Evolutionary conservation across 1,140 invertebrate genomes (phyloP).

Genomic region (Galendromus occidentalis): DNA sequence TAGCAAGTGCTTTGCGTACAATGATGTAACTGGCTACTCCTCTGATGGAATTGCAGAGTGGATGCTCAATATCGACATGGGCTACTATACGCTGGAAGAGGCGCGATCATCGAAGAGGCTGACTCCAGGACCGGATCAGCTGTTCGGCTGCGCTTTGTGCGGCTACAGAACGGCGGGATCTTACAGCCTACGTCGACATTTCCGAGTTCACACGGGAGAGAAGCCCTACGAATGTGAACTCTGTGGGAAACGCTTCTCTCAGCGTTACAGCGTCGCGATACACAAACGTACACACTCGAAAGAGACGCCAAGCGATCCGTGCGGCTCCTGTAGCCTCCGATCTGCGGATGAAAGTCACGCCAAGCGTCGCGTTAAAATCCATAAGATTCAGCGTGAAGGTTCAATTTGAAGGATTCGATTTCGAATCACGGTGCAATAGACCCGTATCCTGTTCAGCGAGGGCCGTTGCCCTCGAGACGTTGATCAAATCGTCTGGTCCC

Average conservation of each 20-base stretch:
- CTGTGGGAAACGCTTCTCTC: constrained; percentile 37
- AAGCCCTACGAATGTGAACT: constrained; percentile 18
- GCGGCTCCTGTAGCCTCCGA: background rate
- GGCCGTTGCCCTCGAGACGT: no score
- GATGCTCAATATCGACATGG: background rate
- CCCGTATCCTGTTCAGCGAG: no score
- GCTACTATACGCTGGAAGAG: constrained; percentile 11
- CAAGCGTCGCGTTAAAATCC: no score
- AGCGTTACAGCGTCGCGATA: constrained; percentile 17
- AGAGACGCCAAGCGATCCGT: background rate
- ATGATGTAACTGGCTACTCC: no score
- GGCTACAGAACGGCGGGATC: constrained; percentile 22
- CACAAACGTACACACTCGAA: background rate
- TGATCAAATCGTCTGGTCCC: no score
- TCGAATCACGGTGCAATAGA: no score
- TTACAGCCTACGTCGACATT: constrained; percentile 21
- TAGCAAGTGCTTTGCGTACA: no score
- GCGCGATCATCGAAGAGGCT: constrained; percentile 14
- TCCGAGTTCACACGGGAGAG: constrained; percentile 17
- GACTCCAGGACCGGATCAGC: constrained; percentile 19
- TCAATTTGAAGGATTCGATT: no score
- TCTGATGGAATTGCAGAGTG: no score
- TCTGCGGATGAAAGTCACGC: no score
- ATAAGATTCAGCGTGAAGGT: no score
- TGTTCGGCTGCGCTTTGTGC: constrained; percentile 22